Evolutionary conservation across 1,140 invertebrate genomes (phyloP).

Genomic region (Leptopilina clavipes): DNA sequence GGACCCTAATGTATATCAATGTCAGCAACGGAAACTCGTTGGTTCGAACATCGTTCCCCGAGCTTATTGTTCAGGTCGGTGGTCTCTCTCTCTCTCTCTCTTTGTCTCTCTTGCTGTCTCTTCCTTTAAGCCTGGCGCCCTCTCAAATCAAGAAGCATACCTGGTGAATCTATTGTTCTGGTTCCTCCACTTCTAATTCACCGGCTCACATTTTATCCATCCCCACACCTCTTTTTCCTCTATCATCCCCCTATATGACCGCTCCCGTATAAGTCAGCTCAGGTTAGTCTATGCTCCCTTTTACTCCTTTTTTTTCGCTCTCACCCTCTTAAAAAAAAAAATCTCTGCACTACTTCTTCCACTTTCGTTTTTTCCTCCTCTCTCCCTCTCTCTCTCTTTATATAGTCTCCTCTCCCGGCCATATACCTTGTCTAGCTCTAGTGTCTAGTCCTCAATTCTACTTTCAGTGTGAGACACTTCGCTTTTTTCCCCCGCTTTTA

Average conservation of each 20-base stretch:
- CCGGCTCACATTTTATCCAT: slow-evolving; percentile 53
- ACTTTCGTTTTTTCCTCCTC: slow-evolving; percentile 41
- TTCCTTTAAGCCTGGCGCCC: slow-evolving; percentile 26
- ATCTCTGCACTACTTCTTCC: slow-evolving; percentile 34
- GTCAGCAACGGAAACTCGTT: slow-evolving; percentile 28
- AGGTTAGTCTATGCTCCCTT: slow-evolving; percentile 41
- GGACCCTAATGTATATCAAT: slow-evolving; percentile 32
- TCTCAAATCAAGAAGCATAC: slow-evolving; percentile 42
- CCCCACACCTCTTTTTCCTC: slow-evolving; percentile 41
- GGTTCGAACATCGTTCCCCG: slow-evolving; percentile 16
- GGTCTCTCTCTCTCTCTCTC: too few relatives aligned
- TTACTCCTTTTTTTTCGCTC: slow-evolving; percentile 38
- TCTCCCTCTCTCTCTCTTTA: slow-evolving; percentile 20
- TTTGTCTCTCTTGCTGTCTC: too few relatives aligned
- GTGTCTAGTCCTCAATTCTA: slow-evolving; percentile 33
- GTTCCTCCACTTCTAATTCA: slow-evolving; percentile 47
- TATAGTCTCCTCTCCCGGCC: too few relatives aligned
- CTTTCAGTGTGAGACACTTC: background rate
- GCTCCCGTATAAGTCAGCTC: slow-evolving; percentile 36
- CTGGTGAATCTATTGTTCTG: slow-evolving; percentile 54
- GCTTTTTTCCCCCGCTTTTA: slow-evolving; percentile 34
- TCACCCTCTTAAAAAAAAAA: background rate
- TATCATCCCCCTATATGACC: slow-evolving; percentile 38
- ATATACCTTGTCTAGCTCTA: slow-evolving; percentile 32
- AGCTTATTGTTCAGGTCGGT: slow-evolving; percentile 13